These are phyloP conservation scores for Meloidogyne exigua DNA, from an alignment of 1,140 invertebrate species.

Conservation along the genomic window DNA sequence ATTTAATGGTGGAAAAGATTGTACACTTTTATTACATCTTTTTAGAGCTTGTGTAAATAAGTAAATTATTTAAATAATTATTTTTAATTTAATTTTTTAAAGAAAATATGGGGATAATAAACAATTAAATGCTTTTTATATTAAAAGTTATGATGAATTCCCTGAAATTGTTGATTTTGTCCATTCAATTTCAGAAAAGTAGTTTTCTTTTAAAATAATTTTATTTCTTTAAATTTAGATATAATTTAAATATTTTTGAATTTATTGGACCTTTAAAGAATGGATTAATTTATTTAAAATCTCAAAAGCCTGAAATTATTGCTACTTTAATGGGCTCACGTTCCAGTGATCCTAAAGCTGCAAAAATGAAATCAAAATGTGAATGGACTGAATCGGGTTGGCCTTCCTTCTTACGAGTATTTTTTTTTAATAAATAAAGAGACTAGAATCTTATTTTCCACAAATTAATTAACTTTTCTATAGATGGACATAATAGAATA, in stretches of 20 bases:
- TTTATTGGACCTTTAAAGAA: slow-evolving; percentile 31
- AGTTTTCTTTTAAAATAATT: slow-evolving; percentile 13
- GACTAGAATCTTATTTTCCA: too few relatives aligned
- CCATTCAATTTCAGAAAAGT: slow-evolving; percentile 25
- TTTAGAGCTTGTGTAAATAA: slow-evolving; percentile 36
- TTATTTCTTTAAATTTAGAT: slow-evolving; percentile 29
- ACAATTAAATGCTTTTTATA: slow-evolving; percentile 29
- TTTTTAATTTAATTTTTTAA: background rate
- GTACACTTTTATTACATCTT: slow-evolving; percentile 64
- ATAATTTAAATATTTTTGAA: slow-evolving; percentile 40
- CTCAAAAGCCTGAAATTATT: slow-evolving; percentile 38
- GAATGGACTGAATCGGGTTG: slow-evolving; percentile 49
- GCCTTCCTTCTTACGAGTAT: slow-evolving; percentile 47
- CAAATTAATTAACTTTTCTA: too few relatives aligned
- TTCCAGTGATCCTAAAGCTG: slow-evolving; percentile 41
- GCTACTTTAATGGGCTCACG: slow-evolving; percentile 48
- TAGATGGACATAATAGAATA: too few relatives aligned
- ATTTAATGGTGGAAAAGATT: slow-evolving; percentile 97
- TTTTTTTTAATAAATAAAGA: background rate
- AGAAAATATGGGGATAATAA: slow-evolving; percentile 34
- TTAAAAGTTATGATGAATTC: slow-evolving; percentile 34
- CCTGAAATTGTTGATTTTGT: slow-evolving; percentile 33
- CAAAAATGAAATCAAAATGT: slow-evolving; percentile 41
- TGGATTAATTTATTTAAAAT: slow-evolving; percentile 38
- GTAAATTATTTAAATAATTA: slow-evolving; percentile 24